Evolutionary conservation across 1,140 invertebrate genomes (phyloP), one percentile per base, ranked within the genome.

Genomic region (Caenorhabditis tropicalis): DNA sequence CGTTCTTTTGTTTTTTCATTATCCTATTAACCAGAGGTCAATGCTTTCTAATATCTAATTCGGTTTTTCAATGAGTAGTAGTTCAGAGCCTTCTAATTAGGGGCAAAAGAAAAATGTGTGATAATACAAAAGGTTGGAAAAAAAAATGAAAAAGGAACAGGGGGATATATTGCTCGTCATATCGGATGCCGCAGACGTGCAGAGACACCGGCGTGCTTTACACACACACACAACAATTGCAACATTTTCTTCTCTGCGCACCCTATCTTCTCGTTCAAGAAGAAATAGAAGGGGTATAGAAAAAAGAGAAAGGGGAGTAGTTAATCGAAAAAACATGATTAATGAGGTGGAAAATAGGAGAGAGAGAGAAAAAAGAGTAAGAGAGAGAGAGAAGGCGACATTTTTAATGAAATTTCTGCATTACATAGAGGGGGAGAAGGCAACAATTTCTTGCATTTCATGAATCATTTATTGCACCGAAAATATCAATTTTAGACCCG

Each of bases 251-350:
- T 48, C 48, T 51, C 39, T 79, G 39, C 74, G 29, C 39, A 15
- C n/a, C 4, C 12, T 43, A 6, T 43, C 39, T 12, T 43, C 39
- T 43, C 39, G 5, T 43, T 5, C 39, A 12, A 5, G 39, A 5
- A 12, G 5, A 43, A 6, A 5, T 43, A 43, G 5, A 43, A 12
- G 39, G 58, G 33, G 33, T 27, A 27, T 19, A 65, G 27, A 27
- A 36, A 6, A 65, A 21, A 24, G 19, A 27, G 58, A 36, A 65
- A 27, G 24, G 12, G 24, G 65, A 39, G 24, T 19, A 49, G 79
- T 51, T 81, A 51, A 53, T 56, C 51, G 46, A 81, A 56, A 81
- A 56, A 46, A 79, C 79, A 81, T 36, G 79, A 53, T 81, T 51
- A 81, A 56, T 53, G 31, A 36, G 79, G 79, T 31, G 36, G 74